phyloP scores from a whole-genome alignment of 2,888 invertebrate species.

The Brachyptera putata region DNA sequence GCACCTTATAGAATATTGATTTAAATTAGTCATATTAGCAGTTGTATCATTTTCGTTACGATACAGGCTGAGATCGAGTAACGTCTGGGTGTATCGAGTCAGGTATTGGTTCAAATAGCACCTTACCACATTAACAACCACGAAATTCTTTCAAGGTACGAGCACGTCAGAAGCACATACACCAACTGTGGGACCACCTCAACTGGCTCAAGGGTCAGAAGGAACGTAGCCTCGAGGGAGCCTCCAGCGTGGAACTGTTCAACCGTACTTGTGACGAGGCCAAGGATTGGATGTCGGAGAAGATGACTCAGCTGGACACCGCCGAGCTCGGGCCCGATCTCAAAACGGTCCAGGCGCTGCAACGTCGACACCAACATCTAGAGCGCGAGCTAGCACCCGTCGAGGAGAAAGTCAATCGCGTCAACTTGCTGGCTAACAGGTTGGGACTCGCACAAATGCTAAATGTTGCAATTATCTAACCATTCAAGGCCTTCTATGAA shows the following conservation, averaged over 20 bases:
- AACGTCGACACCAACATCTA: constrained; percentile 86
- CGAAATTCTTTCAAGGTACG: too few species aligned
- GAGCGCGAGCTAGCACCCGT: constrained; percentile 93
- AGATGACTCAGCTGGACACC: constrained; percentile 82
- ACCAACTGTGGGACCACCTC: constrained; percentile 83
- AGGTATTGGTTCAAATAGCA: too few species aligned
- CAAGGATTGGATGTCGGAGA: constrained; percentile 96
- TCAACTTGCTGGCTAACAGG: constrained; percentile 77
- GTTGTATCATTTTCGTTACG: too few species aligned
- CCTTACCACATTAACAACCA: too few species aligned
- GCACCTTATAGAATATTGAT: too few species aligned
- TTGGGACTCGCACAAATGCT: too few species aligned
- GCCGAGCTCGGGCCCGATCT: constrained; percentile 77
- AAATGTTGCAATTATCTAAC: too few species aligned
- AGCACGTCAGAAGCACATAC: constrained; percentile 74
- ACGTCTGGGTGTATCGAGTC: too few species aligned
- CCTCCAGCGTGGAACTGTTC: constrained; percentile 91
- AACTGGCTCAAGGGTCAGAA: constrained; percentile 83
- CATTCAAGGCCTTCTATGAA: too few species aligned
- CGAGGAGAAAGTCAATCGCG: constrained; percentile 79
- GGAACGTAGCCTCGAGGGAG: constrained; percentile 87
- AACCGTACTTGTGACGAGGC: constrained; percentile 95
- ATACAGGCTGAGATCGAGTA: too few species aligned
- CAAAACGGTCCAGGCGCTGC: constrained; percentile 85
- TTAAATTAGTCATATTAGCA: too few species aligned